Evolutionary conservation across 2,113 vertebrate species (phyloP).

Genomic region (Furnarius figulus): DNA sequence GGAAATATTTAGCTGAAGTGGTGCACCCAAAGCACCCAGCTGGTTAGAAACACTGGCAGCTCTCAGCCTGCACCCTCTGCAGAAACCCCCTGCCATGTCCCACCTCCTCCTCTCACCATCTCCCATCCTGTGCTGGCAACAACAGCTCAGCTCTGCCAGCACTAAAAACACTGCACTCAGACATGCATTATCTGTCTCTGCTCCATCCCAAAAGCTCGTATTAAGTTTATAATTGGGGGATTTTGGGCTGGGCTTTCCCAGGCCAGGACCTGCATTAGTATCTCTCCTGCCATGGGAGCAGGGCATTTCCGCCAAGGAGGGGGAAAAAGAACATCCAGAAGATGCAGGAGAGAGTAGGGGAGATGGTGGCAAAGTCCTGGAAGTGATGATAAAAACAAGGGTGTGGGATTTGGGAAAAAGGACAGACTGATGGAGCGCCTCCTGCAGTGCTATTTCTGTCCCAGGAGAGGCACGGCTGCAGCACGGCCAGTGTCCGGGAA

Average conservation of each 20-base stretch:
- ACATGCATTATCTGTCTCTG: rapidly evolving
- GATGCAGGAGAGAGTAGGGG: not conserved
- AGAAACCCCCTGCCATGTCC: not conserved
- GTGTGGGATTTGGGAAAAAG: not conserved
- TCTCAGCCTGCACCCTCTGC: not conserved
- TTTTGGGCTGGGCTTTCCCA: not conserved
- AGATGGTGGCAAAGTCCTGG: not conserved
- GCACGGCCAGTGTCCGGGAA: not conserved
- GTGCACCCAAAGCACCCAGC: not conserved
- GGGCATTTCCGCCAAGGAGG: not conserved
- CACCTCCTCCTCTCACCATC: not conserved
- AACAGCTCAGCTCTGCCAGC: not conserved
- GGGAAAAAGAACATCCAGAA: not conserved
- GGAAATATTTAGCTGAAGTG: not conserved
- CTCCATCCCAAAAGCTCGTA: not conserved
- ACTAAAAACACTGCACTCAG: rapidly evolving
- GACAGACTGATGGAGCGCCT: not conserved
- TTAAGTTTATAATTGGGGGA: not conserved
- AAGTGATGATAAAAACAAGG: not conserved
- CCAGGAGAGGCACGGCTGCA: not conserved
- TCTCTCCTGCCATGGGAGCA: not conserved
- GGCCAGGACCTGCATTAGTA: not conserved
- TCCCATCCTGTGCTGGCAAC: not conserved
- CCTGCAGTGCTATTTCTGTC: not conserved
- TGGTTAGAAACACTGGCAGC: not conserved